These are phyloP conservation scores for Tinea trinotella DNA, from an alignment of 2,888 invertebrate genomes.

Conservation along the genomic window DNA sequence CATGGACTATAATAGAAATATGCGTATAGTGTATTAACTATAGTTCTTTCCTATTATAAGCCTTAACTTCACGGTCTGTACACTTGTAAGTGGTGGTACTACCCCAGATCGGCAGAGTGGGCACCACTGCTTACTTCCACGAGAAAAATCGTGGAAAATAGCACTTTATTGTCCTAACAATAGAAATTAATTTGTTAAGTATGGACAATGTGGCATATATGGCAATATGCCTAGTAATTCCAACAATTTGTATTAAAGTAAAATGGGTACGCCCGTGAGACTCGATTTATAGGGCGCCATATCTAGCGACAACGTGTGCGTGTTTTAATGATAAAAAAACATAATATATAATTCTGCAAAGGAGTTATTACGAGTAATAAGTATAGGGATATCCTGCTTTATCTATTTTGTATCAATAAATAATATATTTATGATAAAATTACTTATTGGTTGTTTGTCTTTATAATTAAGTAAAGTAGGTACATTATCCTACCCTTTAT, in stretches of 20 bases:
- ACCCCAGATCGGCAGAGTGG: too few relatives aligned
- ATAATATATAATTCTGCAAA: conserved; percentile 62
- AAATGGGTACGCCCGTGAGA: conserved; percentile 54
- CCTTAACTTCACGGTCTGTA: too few relatives aligned
- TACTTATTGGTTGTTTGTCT: neutral
- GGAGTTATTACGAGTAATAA: conserved; percentile 63
- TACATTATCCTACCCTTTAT: neutral
- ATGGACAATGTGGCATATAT: neutral
- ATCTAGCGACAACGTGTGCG: conserved; percentile 44
- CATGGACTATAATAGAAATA: too few relatives aligned
- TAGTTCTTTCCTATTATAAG: too few relatives aligned
- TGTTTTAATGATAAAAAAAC: conserved; percentile 61
- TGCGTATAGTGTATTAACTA: too few relatives aligned
- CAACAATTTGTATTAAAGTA: conserved; percentile 56
- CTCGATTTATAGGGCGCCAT: conserved; percentile 66
- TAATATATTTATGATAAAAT: neutral
- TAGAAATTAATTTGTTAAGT: neutral
- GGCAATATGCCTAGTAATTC: conserved; percentile 33
- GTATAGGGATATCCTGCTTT: conserved; percentile 29
- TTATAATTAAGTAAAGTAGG: neutral
- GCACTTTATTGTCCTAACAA: too few relatives aligned
- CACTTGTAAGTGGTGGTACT: too few relatives aligned
- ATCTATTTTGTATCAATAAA: neutral
- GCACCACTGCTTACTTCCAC: too few relatives aligned
- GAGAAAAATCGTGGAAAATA: too few relatives aligned